Evolutionary conservation across 2,113 vertebrate species (phyloP).

Genomic region (Bufo gargarizans): DNA sequence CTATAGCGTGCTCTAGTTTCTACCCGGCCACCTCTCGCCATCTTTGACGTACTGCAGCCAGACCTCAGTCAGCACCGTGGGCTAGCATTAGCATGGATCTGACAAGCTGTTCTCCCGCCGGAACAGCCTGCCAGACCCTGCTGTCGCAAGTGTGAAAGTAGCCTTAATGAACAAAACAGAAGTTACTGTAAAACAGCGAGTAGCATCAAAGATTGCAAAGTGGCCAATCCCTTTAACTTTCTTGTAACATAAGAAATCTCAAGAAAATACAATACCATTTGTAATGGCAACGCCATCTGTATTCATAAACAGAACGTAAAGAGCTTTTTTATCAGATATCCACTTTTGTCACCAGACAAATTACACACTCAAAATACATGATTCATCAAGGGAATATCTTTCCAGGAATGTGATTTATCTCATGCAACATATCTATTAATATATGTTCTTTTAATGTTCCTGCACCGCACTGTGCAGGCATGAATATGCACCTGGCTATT

Average conservation of each 20-base stretch:
- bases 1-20: too few relatives aligned
- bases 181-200: too few relatives aligned
- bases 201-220: too few relatives aligned
- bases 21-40: too few relatives aligned
- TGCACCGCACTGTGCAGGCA: slow-evolving; percentile 1
- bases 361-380: slow-evolving; percentile 19
- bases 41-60: too few relatives aligned
- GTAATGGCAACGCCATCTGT: neutral
- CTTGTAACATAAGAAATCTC: neutral
- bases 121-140: too few relatives aligned
- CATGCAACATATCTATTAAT: slow-evolving; percentile 22
- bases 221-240: too few relatives aligned
- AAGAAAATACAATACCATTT: neutral
- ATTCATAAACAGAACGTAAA: slow-evolving; percentile 3
- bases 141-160: too few relatives aligned
- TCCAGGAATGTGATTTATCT: slow-evolving; percentile 28
- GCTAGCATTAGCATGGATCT: too few relatives aligned
- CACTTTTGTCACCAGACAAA: slow-evolving; percentile 18
- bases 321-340: neutral
- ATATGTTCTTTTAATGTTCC: slow-evolving; percentile 20
- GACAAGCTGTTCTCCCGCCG: too few relatives aligned
- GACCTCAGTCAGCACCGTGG: too few relatives aligned
- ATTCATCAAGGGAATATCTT: slow-evolving; percentile 11
- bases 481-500: slow-evolving; percentile 37
- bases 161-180: too few relatives aligned